Base-by-base conservation (phyloP, 2,797 vertebrate genomes). In the Micromesistius poutassou region DNA sequence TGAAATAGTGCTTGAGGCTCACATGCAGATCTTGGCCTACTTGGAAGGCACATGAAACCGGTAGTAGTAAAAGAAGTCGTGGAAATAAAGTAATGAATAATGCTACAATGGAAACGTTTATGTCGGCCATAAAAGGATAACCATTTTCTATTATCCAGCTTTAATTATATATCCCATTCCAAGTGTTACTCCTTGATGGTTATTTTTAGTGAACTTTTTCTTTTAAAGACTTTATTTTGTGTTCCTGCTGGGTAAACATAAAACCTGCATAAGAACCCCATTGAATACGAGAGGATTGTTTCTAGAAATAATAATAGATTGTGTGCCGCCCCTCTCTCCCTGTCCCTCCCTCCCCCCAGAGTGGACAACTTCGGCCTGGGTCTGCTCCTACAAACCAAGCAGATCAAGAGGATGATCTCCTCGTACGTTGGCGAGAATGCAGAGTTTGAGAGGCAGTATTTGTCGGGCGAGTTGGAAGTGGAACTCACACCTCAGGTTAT, bases 321-420 rank as follows among this genome's bases (percentile, higher is more conserved):
- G 13, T 70, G 66, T 62, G 8, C 36, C 25, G 72, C 55, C 62
- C 28, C 55, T 75, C n/a, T 76, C 9, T 66, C 7, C 7, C 22
- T 86, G 12, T 82, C 0, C 5, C 33, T 83, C 66, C 86, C 74
- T 66, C 66, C 76, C 72, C 77, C 70, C 83, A 99, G 97, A n/a
- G 96, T 98, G 79, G 97, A 99, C 91, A 96, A 97, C 91, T 99
- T 99, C 78, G 98, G 98, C 77, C 93, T 99, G 79, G 98, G 98
- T 36, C 94, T 98, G 76, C 94, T 99, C 74, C 96, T 99, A 75
- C 88, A 93, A 80, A 96, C 96, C 50, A 97, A 96, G 90, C 98
- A 99, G 92, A 98, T 99, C 92, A 98, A 97, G 83, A 95, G 97
- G 35, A 99, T 99, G 97, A 84, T 99, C 77, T 96, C 97, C 0